Percentiles rank a stretch among this genome's conserved stretches.
Conservation (phyloP, 30 jellyfish, hydroid and myxozoan genomes). For the Catostylus mosaicus region DNA sequence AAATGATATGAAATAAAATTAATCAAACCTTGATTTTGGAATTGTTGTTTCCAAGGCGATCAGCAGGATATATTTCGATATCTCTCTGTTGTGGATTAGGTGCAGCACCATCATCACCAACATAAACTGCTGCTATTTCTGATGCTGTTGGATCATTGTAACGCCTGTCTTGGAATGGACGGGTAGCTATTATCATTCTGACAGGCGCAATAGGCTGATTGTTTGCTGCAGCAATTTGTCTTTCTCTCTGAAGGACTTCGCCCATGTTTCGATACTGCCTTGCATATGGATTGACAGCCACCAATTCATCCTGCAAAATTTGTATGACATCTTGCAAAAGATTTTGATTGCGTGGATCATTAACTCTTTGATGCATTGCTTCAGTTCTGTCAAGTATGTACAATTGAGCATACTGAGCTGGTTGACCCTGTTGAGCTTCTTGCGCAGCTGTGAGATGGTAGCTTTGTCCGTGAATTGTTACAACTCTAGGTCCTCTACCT, state of each 20-base stretch:
- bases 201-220: conserved; percentile 15
- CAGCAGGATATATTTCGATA: not conserved
- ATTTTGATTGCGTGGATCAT: conserved; percentile 28
- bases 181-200: conserved; percentile 29
- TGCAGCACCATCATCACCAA: not conserved
- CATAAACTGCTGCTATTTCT: not conserved
- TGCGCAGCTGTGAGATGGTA: conserved; percentile 43
- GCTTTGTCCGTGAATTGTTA: conserved; percentile 56
- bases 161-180: conserved; percentile 5
- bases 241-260: no score
- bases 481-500: conserved; percentile 46
- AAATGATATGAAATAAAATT: no score
- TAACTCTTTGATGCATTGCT: conserved; percentile 34
- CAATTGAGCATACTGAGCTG: conserved; percentile 50
- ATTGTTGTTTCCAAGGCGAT: not conserved
- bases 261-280: no score
- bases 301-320: no score
- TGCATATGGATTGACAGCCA: no score
- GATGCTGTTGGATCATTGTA: not conserved
- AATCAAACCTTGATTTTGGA: not conserved
- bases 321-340: no score
- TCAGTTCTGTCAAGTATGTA: conserved; percentile 36
- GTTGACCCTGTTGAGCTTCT: conserved; percentile 35
- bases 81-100: not conserved
- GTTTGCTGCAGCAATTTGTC: conserved; percentile 1